Evolutionary conservation across 2,888 invertebrate species (phyloP).

Genomic region (Cheiracanthium punctorium): DNA sequence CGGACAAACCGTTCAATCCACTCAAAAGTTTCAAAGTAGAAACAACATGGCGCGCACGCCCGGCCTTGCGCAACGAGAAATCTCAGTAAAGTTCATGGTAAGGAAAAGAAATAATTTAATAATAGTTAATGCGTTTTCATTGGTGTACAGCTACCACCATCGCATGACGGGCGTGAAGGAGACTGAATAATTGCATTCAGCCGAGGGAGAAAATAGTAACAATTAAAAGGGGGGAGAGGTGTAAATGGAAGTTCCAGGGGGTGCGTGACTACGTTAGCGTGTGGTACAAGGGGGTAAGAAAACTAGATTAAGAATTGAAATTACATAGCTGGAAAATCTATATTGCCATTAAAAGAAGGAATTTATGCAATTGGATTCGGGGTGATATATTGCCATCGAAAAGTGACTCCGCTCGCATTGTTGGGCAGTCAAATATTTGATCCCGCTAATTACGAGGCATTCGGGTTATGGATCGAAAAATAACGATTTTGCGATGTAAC

Average conservation of each 20-base stretch:
- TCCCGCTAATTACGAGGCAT: too few relatives aligned
- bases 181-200: neutral
- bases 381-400: too few relatives aligned
- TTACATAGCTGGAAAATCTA: neutral
- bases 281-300: neutral
- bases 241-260: neutral
- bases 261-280: neutral
- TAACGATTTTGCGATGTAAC: too few relatives aligned
- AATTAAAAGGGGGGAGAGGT: neutral
- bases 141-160: neutral
- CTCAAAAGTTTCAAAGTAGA: too few relatives aligned
- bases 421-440: too few relatives aligned
- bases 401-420: too few relatives aligned
- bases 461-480: too few relatives aligned
- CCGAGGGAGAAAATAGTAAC: neutral
- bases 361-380: neutral
- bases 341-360: neutral
- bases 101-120: neutral
- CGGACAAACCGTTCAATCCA: too few relatives aligned
- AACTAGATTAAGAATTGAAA: neutral
- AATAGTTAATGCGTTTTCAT: neutral
- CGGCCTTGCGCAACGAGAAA: too few relatives aligned
- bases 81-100: neutral
- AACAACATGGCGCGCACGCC: too few relatives aligned
- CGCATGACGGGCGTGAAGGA: neutral